phyloP scores from a whole-genome alignment of 1,140 invertebrate species.

The Cecropterus lyciades region DNA sequence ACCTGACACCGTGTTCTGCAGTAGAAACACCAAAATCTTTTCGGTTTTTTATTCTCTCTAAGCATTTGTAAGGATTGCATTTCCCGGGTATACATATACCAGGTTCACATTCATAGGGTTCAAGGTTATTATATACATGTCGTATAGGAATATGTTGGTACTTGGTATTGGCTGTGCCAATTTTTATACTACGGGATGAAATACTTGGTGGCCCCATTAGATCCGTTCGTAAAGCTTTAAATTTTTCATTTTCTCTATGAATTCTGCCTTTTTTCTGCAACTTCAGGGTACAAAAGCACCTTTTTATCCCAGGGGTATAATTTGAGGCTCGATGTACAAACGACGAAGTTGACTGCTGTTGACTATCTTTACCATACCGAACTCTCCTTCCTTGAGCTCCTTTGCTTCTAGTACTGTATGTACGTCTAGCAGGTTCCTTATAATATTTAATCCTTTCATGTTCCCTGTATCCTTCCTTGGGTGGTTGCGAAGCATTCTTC shows the following conservation, averaged over 20 bases:
- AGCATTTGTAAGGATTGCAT: conserved; percentile 49
- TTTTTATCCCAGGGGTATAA: conserved; percentile 27
- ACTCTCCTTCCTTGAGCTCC: background rate
- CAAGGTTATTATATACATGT: background rate
- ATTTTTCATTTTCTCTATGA: conserved; percentile 7
- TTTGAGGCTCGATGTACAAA: conserved; percentile 24
- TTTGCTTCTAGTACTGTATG: conserved; percentile 17
- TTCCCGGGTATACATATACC: conserved; percentile 42
- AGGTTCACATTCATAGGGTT: conserved; percentile 49
- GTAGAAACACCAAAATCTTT: conserved; percentile 10
- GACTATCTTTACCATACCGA: background rate
- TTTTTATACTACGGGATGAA: conserved; percentile 1
- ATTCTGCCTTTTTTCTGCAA: conserved; percentile 46
- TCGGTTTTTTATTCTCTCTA: conserved; percentile 39
- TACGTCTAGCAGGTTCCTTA: background rate
- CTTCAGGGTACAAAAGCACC: conserved; percentile 52
- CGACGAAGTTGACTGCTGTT: background rate
- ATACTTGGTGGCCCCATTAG: conserved; percentile 5
- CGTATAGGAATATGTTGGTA: background rate
- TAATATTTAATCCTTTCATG: background rate
- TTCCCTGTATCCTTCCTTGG: background rate
- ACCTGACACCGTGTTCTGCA: background rate
- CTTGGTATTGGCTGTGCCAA: background rate
- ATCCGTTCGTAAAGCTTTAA: background rate
- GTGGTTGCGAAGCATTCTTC: conserved; percentile 36